Conservation (phyloP, 2,113 vertebrate species). For the Nannospalax galili region DNA sequence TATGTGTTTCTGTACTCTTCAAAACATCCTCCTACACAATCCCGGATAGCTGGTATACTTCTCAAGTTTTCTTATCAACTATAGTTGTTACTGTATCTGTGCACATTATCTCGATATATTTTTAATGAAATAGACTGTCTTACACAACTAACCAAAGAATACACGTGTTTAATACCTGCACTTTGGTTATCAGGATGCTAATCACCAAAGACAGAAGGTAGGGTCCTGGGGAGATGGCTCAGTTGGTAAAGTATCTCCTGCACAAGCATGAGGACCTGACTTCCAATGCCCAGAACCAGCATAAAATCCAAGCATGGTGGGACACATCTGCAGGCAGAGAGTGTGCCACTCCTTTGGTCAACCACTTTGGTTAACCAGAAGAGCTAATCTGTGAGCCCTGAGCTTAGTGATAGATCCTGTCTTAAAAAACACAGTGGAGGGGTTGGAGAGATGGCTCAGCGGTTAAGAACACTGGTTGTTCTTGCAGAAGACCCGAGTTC, state of each 20-base stretch:
- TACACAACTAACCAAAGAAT: not conserved
- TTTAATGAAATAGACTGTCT: conserved; percentile 18
- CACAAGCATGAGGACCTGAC: not conserved
- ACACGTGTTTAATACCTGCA: not conserved
- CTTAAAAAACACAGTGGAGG: not conserved
- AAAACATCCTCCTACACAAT: not conserved
- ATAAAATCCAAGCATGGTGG: not conserved
- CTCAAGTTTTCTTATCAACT: not conserved
- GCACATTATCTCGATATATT: not conserved
- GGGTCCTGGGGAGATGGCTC: not conserved
- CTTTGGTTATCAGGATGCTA: not conserved
- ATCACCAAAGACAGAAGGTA: not conserved
- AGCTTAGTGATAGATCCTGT: not conserved
- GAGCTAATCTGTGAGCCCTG: not conserved
- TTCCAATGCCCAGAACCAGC: too few relatives aligned
- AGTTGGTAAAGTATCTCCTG: too few relatives aligned
- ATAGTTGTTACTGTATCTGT: not conserved
- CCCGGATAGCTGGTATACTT: not conserved
- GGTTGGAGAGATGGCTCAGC: too few relatives aligned
- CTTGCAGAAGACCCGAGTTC: too few relatives aligned
- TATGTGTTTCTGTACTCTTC: not conserved
- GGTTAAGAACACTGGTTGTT: too few relatives aligned
- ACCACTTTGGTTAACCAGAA: not conserved
- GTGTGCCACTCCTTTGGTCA: not conserved
- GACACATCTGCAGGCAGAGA: not conserved